Evolutionary conservation across 2,113 vertebrate species (phyloP).

Genomic region (Lates calcarifer): DNA sequence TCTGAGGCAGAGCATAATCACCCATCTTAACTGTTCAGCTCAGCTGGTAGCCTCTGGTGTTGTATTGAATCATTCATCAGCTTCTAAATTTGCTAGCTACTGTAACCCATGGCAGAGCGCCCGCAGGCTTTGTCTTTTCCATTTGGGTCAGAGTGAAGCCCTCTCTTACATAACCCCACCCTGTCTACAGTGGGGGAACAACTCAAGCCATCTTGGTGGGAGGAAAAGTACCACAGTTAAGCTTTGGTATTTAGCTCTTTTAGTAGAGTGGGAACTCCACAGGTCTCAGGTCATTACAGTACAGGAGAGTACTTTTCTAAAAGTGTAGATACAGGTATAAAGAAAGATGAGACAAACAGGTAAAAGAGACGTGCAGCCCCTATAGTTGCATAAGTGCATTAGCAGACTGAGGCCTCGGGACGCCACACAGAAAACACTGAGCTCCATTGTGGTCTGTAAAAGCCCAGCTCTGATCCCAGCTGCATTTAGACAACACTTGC

Average conservation of each 20-base stretch:
- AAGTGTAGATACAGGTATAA: not conserved
- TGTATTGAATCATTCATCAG: slow-evolving; percentile 69
- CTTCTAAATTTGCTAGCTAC: slow-evolving; percentile 55
- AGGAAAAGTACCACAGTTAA: slow-evolving; percentile 7
- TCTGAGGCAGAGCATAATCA: slow-evolving; percentile 7
- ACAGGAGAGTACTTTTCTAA: not conserved
- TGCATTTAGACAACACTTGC: not conserved
- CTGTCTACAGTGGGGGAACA: slow-evolving; percentile 3
- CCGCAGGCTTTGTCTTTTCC: slow-evolving; percentile 68
- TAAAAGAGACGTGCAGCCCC: not conserved
- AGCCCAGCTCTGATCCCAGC: not conserved
- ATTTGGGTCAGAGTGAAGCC: slow-evolving; percentile 68
- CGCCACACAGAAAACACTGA: not conserved
- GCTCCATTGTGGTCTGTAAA: slow-evolving; percentile 2
- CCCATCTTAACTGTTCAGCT: slow-evolving; percentile 25
- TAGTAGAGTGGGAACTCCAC: not conserved
- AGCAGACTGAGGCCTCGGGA: slow-evolving; percentile 49
- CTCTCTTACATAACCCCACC: slow-evolving; percentile 37
- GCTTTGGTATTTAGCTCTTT: slow-evolving; percentile 31
- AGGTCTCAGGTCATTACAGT: not conserved
- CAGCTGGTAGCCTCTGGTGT: slow-evolving; percentile 41
- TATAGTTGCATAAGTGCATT: slow-evolving; percentile 63
- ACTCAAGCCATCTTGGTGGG: not conserved
- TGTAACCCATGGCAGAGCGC: slow-evolving; percentile 30
- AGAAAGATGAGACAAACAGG: not conserved